Conservation (phyloP, 2,113 vertebrate species). For the Xiphias gladius region DNA sequence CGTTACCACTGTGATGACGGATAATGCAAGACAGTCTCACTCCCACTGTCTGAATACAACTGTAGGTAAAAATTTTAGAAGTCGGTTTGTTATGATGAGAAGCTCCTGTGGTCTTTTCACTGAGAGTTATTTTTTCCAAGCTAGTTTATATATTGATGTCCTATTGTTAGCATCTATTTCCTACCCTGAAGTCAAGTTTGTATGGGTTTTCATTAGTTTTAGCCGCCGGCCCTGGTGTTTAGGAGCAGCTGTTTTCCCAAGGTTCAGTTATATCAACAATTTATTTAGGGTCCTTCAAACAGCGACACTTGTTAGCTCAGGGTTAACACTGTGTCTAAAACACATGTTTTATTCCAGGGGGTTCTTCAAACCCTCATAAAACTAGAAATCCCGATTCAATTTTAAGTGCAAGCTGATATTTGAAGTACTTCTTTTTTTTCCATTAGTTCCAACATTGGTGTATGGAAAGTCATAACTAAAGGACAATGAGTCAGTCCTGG, state of each 20-base stretch:
- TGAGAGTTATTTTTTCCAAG: neutral
- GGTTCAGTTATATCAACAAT: conserved; percentile 56
- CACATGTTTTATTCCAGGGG: conserved; percentile 51
- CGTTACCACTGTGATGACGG: conserved; percentile 30
- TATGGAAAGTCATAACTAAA: no score
- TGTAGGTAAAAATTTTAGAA: conserved; percentile 9
- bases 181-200: conserved; percentile 30
- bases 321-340: conserved; percentile 45
- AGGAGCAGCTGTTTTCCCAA: conserved; percentile 64
- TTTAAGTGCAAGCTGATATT: conserved; percentile 28
- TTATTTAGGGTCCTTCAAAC: conserved; percentile 58
- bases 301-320: conserved; percentile 59
- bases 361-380: conserved; percentile 54
- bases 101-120: neutral
- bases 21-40: conserved; percentile 31
- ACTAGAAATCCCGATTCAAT: conserved; percentile 33
- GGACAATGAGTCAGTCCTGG: conserved; percentile 55
- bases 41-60: conserved; percentile 11
- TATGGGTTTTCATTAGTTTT: conserved; percentile 35
- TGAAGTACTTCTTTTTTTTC: neutral
- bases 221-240: conserved; percentile 32
- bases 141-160: neutral
- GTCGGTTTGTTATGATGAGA: conserved; percentile 8
- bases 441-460: no score
- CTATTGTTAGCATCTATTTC: conserved; percentile 20